Percentiles rank a stretch among this genome's conserved stretches.
phyloP scores from a whole-genome alignment of 2,888 invertebrate genomes.

The Frankliniella fusca region DNA sequence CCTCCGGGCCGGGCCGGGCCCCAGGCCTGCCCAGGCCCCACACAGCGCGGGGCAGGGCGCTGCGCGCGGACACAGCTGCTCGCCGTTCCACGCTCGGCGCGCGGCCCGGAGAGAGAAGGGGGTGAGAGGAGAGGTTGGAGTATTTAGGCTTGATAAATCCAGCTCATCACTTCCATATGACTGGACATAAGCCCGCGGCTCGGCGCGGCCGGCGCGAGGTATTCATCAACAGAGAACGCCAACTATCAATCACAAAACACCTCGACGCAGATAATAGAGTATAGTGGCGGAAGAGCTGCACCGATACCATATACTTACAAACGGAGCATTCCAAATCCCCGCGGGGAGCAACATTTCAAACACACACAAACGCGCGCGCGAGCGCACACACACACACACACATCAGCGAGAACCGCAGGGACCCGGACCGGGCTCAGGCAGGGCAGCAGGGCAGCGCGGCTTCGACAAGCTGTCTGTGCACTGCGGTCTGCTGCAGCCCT shows the following conservation, averaged over 20 bases:
- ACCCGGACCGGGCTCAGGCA: too few species aligned
- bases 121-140: background rate
- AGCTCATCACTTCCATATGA: conserved; percentile 21
- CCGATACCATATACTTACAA: too few species aligned
- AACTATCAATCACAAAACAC: background rate
- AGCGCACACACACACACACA: background rate
- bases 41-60: too few species aligned
- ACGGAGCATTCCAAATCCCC: background rate
- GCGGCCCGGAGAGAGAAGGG: too few species aligned
- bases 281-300: too few species aligned
- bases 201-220: background rate
- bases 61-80: too few species aligned
- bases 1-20: too few species aligned
- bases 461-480: background rate
- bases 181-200: background rate
- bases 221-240: background rate
- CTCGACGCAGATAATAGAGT: background rate
- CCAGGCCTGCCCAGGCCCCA: too few species aligned
- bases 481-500: background rate
- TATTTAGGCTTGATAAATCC: conserved; percentile 26
- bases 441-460: too few species aligned
- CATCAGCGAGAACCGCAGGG: too few species aligned
- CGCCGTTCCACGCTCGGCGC: too few species aligned
- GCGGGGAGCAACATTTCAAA: background rate
- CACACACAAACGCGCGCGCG: background rate